These are phyloP conservation scores for Isotomurus palustris DNA, from an alignment of 2,888 invertebrate species.

Conservation along the genomic window DNA sequence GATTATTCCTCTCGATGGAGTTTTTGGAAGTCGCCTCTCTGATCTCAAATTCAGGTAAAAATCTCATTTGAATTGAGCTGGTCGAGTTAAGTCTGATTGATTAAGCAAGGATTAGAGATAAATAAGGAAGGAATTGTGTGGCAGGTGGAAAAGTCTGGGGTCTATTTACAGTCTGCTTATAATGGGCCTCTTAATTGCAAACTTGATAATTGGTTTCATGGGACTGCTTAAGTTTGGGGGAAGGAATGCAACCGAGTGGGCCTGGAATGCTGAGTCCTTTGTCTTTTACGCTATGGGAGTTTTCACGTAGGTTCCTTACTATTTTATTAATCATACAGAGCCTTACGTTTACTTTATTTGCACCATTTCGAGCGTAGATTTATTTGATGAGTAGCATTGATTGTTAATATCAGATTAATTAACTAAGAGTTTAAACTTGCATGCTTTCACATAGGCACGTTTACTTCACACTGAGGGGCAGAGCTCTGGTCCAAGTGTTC, in stretches of 20 bases:
- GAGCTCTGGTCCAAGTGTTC: conserved; percentile 1
- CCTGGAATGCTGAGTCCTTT: neutral
- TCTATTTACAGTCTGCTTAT: neutral
- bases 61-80: neutral
- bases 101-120: neutral
- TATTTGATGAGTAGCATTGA: no score
- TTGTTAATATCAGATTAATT: no score
- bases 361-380: neutral
- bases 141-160: conserved; percentile 1
- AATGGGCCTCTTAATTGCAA: neutral
- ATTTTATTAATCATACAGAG: neutral
- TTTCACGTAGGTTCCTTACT: conserved; percentile 3
- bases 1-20: conserved; percentile 33
- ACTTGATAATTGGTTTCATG: conserved; percentile 1
- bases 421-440: neutral
- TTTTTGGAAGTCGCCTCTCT: conserved; percentile 23
- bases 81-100: neutral
- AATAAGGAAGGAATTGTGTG: neutral
- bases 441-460: neutral
- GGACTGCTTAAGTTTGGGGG: neutral
- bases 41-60: conserved; percentile 12
- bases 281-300: conserved; percentile 9
- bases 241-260: conserved; percentile 5
- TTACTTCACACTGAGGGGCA: neutral
- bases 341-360: neutral